Evolutionary conservation across 2,113 vertebrate species (phyloP).

Genomic region (Plestiodon gilberti): DNA sequence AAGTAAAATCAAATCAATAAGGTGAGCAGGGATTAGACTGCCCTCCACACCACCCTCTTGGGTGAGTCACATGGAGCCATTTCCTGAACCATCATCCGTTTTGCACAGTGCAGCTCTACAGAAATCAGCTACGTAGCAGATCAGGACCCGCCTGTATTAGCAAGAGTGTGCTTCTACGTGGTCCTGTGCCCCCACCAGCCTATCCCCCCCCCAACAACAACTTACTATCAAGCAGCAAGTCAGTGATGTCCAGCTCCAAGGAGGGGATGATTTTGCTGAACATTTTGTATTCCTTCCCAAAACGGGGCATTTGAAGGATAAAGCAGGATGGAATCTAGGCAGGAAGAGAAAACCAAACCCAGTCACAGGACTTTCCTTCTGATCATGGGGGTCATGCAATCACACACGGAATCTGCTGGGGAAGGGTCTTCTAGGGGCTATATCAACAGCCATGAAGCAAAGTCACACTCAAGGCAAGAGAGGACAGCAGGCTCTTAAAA

Average conservation of each 20-base stretch:
- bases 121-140: neutral
- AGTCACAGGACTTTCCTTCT: neutral
- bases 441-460: neutral
- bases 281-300: slow-evolving; percentile 93
- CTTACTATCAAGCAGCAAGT: slow-evolving; percentile 86
- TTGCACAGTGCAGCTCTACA: neutral
- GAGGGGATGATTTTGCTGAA: slow-evolving; percentile 92
- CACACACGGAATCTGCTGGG: neutral
- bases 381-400: neutral
- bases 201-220: neutral
- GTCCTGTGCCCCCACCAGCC: neutral
- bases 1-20: no score
- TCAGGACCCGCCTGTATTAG: neutral
- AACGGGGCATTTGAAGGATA: slow-evolving; percentile 92
- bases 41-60: neutral
- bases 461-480: neutral
- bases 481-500: neutral
- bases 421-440: neutral
- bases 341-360: neutral
- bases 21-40: no score
- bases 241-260: slow-evolving; percentile 87
- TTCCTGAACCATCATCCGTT: neutral
- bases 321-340: slow-evolving; percentile 87
- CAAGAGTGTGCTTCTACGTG: fast-evolving
- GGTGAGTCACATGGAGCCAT: neutral